These are phyloP conservation scores for Carabus problematicus DNA, from an alignment of 2,888 invertebrate genomes.

Conservation along the genomic window DNA sequence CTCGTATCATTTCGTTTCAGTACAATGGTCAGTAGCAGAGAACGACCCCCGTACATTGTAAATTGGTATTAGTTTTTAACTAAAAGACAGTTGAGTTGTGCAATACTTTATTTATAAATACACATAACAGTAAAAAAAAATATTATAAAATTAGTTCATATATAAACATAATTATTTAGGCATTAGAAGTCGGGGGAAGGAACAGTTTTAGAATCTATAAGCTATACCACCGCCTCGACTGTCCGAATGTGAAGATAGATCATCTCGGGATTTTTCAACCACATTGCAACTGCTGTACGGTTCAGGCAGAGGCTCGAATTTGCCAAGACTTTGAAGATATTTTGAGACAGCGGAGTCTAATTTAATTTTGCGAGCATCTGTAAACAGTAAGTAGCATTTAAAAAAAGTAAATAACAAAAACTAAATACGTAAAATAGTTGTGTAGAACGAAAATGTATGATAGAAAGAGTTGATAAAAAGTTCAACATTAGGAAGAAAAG, in stretches of 20 bases:
- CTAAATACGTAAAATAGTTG: too few species aligned
- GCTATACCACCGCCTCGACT: constrained; percentile 75
- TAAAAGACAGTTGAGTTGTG: neutral
- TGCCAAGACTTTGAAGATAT: constrained; percentile 50
- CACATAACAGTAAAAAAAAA: neutral
- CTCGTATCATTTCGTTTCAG: neutral
- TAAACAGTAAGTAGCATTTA: neutral
- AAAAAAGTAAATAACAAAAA: neutral
- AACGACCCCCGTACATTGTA: neutral
- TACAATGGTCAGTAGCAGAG: neutral
- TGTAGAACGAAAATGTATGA: too few species aligned
- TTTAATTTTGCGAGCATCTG: constrained; percentile 17
- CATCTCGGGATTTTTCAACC: constrained; percentile 70
- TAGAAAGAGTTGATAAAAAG: too few species aligned
- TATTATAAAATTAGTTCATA: neutral
- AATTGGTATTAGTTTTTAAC: neutral
- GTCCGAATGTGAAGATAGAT: constrained; percentile 73
- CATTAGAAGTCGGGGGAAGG: constrained; percentile 8
- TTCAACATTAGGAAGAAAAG: too few species aligned
- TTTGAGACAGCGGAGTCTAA: constrained; percentile 54
- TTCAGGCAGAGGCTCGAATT: constrained; percentile 46
- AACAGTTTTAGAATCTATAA: constrained; percentile 64
- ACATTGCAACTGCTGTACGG: constrained; percentile 71
- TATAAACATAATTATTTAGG: constrained; percentile 7
- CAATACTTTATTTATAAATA: constrained; percentile 2